Conservation (phyloP, 2,888 invertebrate genomes). For the Sinotaia quadrata region DNA sequence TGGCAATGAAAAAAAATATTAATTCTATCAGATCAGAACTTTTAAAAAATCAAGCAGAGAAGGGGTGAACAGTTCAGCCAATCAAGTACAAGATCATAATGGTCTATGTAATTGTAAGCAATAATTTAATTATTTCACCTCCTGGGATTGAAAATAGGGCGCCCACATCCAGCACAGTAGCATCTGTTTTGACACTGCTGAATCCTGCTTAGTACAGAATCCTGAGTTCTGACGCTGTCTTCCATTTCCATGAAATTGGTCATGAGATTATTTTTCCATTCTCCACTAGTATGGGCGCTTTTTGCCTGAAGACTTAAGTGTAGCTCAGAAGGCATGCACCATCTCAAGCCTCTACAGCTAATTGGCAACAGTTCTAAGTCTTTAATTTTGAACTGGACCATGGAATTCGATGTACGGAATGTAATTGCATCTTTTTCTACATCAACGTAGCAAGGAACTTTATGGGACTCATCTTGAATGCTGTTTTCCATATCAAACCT, state of each 20-base stretch:
- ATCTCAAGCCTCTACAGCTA: constrained; percentile 34
- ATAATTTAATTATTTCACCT: constrained; percentile 29
- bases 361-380: constrained; percentile 26
- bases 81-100: no score
- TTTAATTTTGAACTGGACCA: not conserved
- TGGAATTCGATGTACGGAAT: not conserved
- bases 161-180: constrained; percentile 52
- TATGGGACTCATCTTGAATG: no score
- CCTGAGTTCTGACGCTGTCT: constrained; percentile 31
- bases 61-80: no score
- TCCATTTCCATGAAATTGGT: not conserved
- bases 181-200: constrained; percentile 47
- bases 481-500: no score
- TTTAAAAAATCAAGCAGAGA: no score
- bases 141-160: constrained; percentile 31
- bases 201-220: constrained; percentile 44
- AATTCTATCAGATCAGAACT: no score
- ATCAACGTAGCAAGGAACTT: constrained; percentile 6
- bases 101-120: not conserved
- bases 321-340: constrained; percentile 29
- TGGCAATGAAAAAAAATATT: no score
- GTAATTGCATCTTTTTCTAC: constrained; percentile 9
- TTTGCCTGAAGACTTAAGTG: constrained; percentile 34
- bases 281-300: not conserved
- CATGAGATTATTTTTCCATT: not conserved